A percentile compares a stretch with the other conserved stretches of the same genome.
phyloP scores from a whole-genome alignment of 2,888 invertebrate species.

The Beris chalybata region DNA sequence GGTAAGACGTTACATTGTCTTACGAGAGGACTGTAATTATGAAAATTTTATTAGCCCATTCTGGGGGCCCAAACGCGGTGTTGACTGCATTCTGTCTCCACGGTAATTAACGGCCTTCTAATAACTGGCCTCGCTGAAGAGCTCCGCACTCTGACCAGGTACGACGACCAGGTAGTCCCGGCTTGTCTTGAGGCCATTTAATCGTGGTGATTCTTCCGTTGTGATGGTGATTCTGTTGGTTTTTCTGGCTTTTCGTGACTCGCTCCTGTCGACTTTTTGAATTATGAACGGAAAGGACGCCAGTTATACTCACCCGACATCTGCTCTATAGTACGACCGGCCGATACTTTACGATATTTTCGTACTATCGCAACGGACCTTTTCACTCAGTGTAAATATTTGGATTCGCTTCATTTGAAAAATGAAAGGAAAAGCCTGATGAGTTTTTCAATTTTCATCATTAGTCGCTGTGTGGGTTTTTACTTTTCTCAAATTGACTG shows the following conservation, averaged over 20 bases:
- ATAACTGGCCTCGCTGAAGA: slow-evolving; percentile 18
- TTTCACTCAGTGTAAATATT: slow-evolving; percentile 28
- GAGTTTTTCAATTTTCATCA: slow-evolving; percentile 22
- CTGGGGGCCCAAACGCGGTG: slow-evolving; percentile 16
- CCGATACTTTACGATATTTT: slow-evolving; percentile 19
- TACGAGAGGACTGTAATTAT: slow-evolving; percentile 25
- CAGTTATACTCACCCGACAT: slow-evolving; percentile 24
- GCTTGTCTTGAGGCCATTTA: slow-evolving; percentile 3
- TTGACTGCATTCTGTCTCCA: slow-evolving; percentile 31
- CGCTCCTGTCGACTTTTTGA: slow-evolving; percentile 25
- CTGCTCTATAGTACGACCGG: slow-evolving; percentile 1
- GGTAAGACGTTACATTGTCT: slow-evolving; percentile 10
- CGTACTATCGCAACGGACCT: slow-evolving; percentile 9
- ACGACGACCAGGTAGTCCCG: slow-evolving; percentile 17
- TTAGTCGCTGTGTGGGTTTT: slow-evolving; percentile 15
- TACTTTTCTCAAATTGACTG: slow-evolving; percentile 26
- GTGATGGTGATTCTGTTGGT: slow-evolving; percentile 20
- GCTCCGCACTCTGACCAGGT: not conserved
- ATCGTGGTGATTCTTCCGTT: not conserved
- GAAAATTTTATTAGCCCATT: slow-evolving; percentile 27
- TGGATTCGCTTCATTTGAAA: slow-evolving; percentile 29
- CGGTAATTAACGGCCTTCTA: slow-evolving; percentile 31
- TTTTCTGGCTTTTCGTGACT: slow-evolving; percentile 24
- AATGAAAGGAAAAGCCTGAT: slow-evolving; percentile 12
- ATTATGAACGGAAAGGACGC: slow-evolving; percentile 21